Conservation (phyloP, 2,797 vertebrate species). For the Micropoecilia bifurca region DNA sequence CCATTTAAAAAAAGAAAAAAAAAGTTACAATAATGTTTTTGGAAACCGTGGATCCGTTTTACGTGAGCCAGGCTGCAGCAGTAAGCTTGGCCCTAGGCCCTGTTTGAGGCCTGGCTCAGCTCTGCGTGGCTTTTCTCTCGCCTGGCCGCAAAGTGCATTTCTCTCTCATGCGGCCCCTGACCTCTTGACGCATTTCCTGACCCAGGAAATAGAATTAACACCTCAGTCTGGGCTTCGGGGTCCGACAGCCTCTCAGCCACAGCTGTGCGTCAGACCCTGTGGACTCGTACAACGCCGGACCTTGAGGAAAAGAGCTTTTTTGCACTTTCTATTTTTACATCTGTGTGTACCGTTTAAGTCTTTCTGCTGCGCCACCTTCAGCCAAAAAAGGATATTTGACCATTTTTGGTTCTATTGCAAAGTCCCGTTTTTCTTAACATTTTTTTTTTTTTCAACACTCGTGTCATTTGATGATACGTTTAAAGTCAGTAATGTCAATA, state of each 20-base stretch:
- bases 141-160: constrained; percentile 62
- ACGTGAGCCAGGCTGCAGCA: constrained; percentile 60
- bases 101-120: constrained; percentile 41
- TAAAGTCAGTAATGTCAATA: background rate
- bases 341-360: constrained; percentile 40
- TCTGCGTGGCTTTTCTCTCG: constrained; percentile 32
- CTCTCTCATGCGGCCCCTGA: constrained; percentile 71
- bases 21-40: constrained; percentile 54
- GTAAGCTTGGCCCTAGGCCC: constrained; percentile 51
- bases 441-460: background rate
- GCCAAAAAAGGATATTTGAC: background rate
- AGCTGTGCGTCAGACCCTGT: constrained; percentile 70
- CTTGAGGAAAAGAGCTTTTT: constrained; percentile 12
- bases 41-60: constrained; percentile 63
- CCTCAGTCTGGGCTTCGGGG: constrained; percentile 68
- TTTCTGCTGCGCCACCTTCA: constrained; percentile 12
- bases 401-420: background rate
- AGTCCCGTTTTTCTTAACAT: background rate
- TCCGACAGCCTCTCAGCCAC: constrained; percentile 61
- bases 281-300: constrained; percentile 24
- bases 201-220: constrained; percentile 87
- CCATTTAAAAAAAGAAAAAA: background rate
- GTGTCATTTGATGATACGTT: background rate
- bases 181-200: constrained; percentile 82
- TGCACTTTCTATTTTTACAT: constrained; percentile 33